Conservation (phyloP, 2,797 vertebrate species). For the Melanotaenia parkinsoni region DNA sequence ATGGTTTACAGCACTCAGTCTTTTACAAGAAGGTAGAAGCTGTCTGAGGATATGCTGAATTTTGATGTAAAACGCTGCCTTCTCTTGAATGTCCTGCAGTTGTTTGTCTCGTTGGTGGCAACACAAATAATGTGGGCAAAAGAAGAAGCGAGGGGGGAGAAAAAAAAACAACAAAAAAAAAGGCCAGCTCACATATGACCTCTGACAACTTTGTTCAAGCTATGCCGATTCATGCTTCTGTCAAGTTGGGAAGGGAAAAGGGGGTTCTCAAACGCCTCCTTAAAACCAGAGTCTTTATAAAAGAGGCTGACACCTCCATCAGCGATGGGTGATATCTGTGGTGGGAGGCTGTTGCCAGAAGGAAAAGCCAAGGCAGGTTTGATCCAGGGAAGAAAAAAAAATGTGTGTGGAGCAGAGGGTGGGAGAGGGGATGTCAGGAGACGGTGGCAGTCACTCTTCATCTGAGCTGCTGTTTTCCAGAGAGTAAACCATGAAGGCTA, state of each 20-base stretch:
- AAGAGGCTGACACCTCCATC: conserved; percentile 22
- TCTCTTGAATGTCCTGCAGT: conserved; percentile 26
- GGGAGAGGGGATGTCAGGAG: conserved; percentile 24
- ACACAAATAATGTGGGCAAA: conserved; percentile 23
- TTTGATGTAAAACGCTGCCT: conserved; percentile 40
- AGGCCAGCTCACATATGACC: conserved; percentile 13
- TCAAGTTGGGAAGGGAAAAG: conserved; percentile 1
- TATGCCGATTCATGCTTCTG: conserved; percentile 12
- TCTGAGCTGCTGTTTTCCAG: conserved; percentile 90
- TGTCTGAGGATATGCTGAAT: conserved; percentile 61
- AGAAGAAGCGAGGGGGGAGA: conserved; percentile 1
- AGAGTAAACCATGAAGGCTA: conserved; percentile 94
- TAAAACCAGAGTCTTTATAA: conserved; percentile 33
- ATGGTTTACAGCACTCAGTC: conserved; percentile 40
- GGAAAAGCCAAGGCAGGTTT: conserved; percentile 1
- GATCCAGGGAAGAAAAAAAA: conserved; percentile 9
- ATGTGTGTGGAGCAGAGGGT: background rate
- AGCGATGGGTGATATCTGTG: conserved; percentile 6
- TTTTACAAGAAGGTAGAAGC: conserved; percentile 40
- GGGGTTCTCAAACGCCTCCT: background rate
- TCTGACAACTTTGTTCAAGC: conserved; percentile 40
- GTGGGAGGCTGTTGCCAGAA: conserved; percentile 11
- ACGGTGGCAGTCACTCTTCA: conserved; percentile 71
- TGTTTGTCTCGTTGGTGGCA: conserved; percentile 35
- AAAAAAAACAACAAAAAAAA: background rate